Base-by-base conservation (phyloP, 2,888 invertebrate species). In the Phaonia tiefii region DNA sequence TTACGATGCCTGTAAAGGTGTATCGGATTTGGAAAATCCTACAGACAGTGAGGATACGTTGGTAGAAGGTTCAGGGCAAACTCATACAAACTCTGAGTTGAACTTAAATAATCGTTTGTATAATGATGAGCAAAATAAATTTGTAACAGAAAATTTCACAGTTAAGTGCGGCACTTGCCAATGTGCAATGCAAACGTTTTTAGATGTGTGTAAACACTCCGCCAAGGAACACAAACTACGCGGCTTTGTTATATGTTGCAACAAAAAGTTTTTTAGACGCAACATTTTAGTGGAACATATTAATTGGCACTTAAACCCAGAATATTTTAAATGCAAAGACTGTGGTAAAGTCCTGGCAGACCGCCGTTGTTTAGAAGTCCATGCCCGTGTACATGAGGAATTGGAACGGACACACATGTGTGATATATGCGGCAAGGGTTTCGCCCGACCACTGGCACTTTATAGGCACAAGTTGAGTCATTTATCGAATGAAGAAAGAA, bases 221-320 rank as follows among this genome's bases (percentile, higher is more conserved):
- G 44, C 54, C 3, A 13, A 42, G 10, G 15, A 26, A 22, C 84
- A 83, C 42, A 76, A 89, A 39, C 84, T 85, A 37, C 69, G 67
- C 31, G 91, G 90, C 1, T 91, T 89, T 74, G 86, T 88, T 0
- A 82, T 87, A 7, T 91, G 91, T 56, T 91, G 91, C 75, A 88
- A 89, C 70, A 88, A 89, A 63, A 90, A 90, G 77, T 89, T 90
- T 51, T 88, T 87, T 54, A 89, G 89, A 54, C 87, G 90, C 1
- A 87, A 88, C 4, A 86, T 88, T 10, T 86, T 91, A 54, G 86
- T 89, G 4, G 90, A 90, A 66, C 91, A 91, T 75, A 88, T 91
- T 1, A 88, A 89, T 54, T 87, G 88, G 1, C 91, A 91, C 80
- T 74, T 87, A 10, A 87, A 91, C 86, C 90, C 90, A 1, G 89